Evolutionary conservation across 2,113 vertebrate genomes (phyloP), one percentile per base, ranked within the genome.

Genomic region (Neogobius melanostomus): DNA sequence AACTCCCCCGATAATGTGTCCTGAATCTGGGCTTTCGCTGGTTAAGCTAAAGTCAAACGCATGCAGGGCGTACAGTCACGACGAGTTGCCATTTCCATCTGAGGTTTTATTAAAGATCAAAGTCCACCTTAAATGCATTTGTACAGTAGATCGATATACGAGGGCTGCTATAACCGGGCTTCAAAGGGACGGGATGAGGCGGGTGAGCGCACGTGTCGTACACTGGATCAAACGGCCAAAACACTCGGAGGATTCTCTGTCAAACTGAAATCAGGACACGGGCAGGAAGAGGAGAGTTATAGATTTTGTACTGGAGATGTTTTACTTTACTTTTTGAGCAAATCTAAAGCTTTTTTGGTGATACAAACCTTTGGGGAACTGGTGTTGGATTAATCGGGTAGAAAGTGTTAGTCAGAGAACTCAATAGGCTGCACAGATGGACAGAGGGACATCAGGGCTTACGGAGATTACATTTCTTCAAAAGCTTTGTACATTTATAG

Each of bases 101-200:
- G 21, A 21, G 21, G 21, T 74, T 71, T 71, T 57, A 73, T 77
- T 79, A 74, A 50, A 74, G 67, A 83, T 87, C 81, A 83, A 83
- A 85, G 79, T 68, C 43, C 5, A 62, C 44, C 57, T 74, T 45
- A 15, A 4, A 66, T 68, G n/a, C 44, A 53, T 64, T 63, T 71
- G 16, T 51, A 48, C 56, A n/a, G 16, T 61, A 8, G 43, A 53
- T 44, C 44, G n/a, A 28, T 16, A 61, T 46, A 77, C 56, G 69
- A 47, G 60, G 63, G 36, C 43, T 17, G 12, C 17, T 50, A 48
- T 74, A 56, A 42, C 8, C 68, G 16, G 47, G 57, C 68, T 79
- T 62, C 60, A 60, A n/a, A 56, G 6, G 56, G 56, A 66, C 65
- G 15, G 28, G 56, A 21, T 52, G 36, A 50, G 2, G 0, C 5